Conservation (phyloP, 2,888 invertebrate genomes). For the Patella depressa region DNA sequence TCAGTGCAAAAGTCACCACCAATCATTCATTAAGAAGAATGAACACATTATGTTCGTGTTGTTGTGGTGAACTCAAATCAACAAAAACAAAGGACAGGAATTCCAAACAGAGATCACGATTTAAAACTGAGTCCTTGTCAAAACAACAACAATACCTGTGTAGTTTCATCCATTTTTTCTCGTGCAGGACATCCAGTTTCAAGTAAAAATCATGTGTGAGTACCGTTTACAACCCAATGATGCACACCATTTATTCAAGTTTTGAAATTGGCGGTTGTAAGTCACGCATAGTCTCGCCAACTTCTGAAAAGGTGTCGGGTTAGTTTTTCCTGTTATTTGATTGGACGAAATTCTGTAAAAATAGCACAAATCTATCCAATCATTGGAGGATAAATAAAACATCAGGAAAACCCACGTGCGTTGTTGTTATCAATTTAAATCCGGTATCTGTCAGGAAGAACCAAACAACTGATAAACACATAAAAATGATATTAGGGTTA, state of each 20-base stretch:
- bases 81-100: no score
- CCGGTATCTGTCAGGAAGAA: no score
- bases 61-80: no score
- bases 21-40: no score
- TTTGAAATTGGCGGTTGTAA: constrained; percentile 64
- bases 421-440: no score
- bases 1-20: no score
- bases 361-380: constrained; percentile 4
- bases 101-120: no score
- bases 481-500: no score
- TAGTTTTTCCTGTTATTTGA: not conserved
- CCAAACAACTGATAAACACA: no score
- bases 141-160: not conserved
- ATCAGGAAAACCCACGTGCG: no score
- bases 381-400: not conserved
- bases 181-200: not conserved
- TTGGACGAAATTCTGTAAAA: not conserved
- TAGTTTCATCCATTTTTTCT: constrained; percentile 1
- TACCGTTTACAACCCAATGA: not conserved
- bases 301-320: not conserved
- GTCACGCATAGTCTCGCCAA: constrained; percentile 50
- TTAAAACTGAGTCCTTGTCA: no score
- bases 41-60: no score
- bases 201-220: not conserved
- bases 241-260: constrained; percentile 16